Conservation (phyloP, 2,888 invertebrate species). For the Panopea generosa region DNA sequence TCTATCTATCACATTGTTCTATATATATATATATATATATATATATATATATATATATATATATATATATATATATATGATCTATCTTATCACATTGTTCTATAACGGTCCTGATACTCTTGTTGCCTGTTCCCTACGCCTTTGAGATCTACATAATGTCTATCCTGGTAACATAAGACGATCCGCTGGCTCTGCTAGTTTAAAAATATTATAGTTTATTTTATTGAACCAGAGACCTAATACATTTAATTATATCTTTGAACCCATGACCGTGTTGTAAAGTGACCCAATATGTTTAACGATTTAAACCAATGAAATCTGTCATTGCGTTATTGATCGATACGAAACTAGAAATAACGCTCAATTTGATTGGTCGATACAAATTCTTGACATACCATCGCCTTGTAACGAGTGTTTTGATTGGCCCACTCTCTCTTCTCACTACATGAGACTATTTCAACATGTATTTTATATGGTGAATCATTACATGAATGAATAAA, state of each 20-base stretch:
- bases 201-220: no score
- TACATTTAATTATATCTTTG: background rate
- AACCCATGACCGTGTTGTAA: slow-evolving; percentile 11
- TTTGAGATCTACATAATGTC: no score
- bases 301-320: slow-evolving; percentile 23
- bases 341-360: slow-evolving; percentile 12
- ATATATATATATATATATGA: no score
- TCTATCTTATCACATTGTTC: no score
- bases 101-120: no score
- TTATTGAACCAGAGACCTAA: no score
- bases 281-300: slow-evolving; percentile 12
- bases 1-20: no score
- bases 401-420: slow-evolving; percentile 60
- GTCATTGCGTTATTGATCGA: slow-evolving; percentile 17
- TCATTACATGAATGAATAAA: slow-evolving; percentile 52
- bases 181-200: no score
- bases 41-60: no score
- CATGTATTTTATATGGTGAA: slow-evolving; percentile 49
- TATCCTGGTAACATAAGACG: no score
- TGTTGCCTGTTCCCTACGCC: no score
- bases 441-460: slow-evolving; percentile 38
- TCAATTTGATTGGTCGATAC: slow-evolving; percentile 57
- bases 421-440: slow-evolving; percentile 53
- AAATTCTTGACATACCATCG: slow-evolving; percentile 67
- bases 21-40: no score